Base-by-base conservation (phyloP, 92 coral and sea anemone species). In the Porites divaricata region DNA sequence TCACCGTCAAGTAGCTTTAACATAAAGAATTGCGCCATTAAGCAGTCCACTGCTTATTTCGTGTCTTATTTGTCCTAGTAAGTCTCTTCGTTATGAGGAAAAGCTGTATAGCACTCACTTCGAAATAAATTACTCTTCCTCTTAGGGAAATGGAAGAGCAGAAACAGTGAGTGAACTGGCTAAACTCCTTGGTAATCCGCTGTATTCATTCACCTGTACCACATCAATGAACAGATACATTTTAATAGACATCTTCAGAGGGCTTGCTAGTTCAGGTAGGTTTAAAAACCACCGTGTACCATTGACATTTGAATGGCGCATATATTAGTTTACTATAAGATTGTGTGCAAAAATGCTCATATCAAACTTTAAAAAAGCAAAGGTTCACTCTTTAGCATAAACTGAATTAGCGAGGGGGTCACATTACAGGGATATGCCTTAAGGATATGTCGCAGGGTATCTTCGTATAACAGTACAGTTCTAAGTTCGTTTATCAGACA, bases 221-320 rank as follows among this genome's bases (percentile, higher is more conserved):
- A 83, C 81, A 72, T 80, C 83, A 19, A 90, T 89, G 69, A 92
- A 85, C 52, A 93, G 98, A 19, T 52, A 75, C 61, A 89, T 92
- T 77, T 77, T 96, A 81, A 91, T 87, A 59, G 99, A 95, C 51
- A 85, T 96, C 76, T 94, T 92, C 85, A 84, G 96, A 57, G 99
- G 99, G 23, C 90, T 96, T 48, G 99, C 98, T 8, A 87, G 98
- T 81, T 95, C 99, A 75, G 99, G 99, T 94, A 64, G 12, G 86
- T 84, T 17, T 8, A 49, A n/a, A 16, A 28, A 1, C n/a, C 11
- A 9, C 52, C 0, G 13, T 7, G 56, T 1, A 14, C 8, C 1
- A 63, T 10, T 74, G 7, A 20, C 65, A 61, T 16, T 22, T 22
- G 0, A 15, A 26, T 59, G 54, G 2, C 61, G 23, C 14, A 35